Evolutionary conservation across 2,888 invertebrate species (phyloP).

Genomic region (Erynnis tages): DNA sequence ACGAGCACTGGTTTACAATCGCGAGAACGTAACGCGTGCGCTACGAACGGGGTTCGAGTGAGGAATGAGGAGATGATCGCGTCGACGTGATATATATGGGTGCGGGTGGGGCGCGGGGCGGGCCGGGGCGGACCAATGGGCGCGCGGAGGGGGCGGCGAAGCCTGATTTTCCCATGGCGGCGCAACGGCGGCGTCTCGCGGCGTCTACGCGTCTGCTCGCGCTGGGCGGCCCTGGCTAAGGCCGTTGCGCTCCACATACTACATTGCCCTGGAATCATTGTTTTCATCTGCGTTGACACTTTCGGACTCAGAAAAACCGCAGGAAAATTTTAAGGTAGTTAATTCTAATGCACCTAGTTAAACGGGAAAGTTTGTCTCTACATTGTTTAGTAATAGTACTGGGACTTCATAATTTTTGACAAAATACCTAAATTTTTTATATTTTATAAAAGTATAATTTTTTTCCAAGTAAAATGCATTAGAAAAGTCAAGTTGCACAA

Average conservation of each 20-base stretch:
- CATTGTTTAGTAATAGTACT: no score
- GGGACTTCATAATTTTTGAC: no score
- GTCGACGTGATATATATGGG: constrained; percentile 65
- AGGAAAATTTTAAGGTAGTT: no score
- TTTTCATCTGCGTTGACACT: constrained; percentile 37
- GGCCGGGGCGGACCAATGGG: constrained; percentile 71
- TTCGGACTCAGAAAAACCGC: constrained; percentile 22
- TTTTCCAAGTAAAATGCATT: no score
- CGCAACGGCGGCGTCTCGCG: constrained; percentile 60
- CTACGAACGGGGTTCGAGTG: constrained; percentile 56
- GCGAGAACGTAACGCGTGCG: constrained; percentile 58
- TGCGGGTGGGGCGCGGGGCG: constrained; percentile 76
- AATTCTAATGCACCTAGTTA: no score
- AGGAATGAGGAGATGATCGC: constrained; percentile 78
- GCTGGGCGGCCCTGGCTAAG: constrained; percentile 70
- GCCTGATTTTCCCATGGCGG: constrained; percentile 80
- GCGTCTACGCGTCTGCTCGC: constrained; percentile 26
- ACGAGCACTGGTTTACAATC: constrained; percentile 65
- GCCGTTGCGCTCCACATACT: constrained; percentile 78
- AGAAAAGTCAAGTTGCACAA: no score
- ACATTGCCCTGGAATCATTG: constrained; percentile 64
- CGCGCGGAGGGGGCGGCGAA: constrained; percentile 75
- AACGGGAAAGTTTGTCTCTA: no score
- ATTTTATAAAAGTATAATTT: no score
- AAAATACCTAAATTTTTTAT: no score